These are phyloP conservation scores for Sorex fumeus DNA, from an alignment of 2,113 vertebrate species.

Conservation along the genomic window DNA sequence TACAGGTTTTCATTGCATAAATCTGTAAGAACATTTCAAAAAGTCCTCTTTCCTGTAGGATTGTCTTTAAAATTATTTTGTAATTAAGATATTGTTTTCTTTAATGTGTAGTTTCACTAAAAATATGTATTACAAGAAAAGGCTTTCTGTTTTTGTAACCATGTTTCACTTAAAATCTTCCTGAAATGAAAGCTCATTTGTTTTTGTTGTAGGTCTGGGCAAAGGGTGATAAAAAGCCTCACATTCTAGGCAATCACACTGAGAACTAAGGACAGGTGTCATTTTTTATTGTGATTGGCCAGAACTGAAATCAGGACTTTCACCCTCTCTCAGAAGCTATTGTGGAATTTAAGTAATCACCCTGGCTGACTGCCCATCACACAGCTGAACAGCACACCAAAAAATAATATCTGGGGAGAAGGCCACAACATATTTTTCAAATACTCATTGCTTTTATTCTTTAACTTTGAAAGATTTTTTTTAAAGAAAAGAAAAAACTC, in stretches of 20 bases:
- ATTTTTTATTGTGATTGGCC: slow-evolving; percentile 70
- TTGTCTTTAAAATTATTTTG: slow-evolving; percentile 58
- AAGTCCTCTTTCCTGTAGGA: slow-evolving; percentile 41
- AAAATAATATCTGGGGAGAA: slow-evolving; percentile 39
- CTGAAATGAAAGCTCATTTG: slow-evolving; percentile 30
- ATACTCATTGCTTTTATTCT: slow-evolving; percentile 66
- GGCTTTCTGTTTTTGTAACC: slow-evolving; percentile 69
- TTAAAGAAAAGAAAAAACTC: slow-evolving; percentile 71
- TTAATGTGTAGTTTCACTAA: slow-evolving; percentile 67
- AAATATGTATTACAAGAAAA: slow-evolving; percentile 66
- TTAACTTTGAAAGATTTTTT: slow-evolving; percentile 72
- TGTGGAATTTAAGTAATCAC: slow-evolving; percentile 79
- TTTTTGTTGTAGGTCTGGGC: slow-evolving; percentile 55
- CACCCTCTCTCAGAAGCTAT: slow-evolving; percentile 62
- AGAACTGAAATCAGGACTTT: slow-evolving; percentile 67
- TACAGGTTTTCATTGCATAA: slow-evolving; percentile 58
- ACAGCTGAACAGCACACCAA: slow-evolving; percentile 56
- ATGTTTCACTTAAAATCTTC: slow-evolving; percentile 70
- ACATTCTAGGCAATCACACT: slow-evolving; percentile 33
- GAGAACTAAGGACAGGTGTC: slow-evolving; percentile 78
- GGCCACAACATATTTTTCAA: slow-evolving; percentile 58
- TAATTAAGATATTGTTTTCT: slow-evolving; percentile 69
- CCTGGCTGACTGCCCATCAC: slow-evolving; percentile 65
- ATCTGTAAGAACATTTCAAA: slow-evolving; percentile 67
- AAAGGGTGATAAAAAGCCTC: slow-evolving; percentile 59